Conservation (phyloP, 2,113 vertebrate species). For the Coryphaenoides rupestris region DNA sequence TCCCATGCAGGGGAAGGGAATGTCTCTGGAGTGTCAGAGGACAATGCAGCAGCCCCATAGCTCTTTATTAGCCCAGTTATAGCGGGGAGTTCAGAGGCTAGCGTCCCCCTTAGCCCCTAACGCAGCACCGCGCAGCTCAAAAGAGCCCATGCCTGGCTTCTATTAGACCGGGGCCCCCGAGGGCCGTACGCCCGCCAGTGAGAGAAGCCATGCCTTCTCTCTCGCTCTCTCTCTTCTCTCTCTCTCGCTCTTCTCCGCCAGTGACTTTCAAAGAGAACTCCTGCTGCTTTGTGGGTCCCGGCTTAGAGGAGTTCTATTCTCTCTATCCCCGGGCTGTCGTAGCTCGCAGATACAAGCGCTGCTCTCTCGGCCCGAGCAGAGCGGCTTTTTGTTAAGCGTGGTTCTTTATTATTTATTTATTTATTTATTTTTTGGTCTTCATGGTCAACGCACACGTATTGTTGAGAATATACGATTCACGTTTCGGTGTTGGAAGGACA, state of each 20-base stretch:
- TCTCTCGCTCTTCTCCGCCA: slow-evolving; percentile 18
- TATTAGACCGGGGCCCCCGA: slow-evolving; percentile 40
- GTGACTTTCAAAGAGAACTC: slow-evolving; percentile 63
- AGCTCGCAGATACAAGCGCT: slow-evolving; percentile 33
- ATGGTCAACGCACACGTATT: slow-evolving; percentile 16
- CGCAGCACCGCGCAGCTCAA: slow-evolving; percentile 53
- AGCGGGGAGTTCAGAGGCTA: slow-evolving; percentile 56
- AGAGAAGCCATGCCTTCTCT: slow-evolving; percentile 42
- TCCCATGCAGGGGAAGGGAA: slow-evolving; percentile 31
- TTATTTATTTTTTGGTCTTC: too few species aligned
- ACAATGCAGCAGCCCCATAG: slow-evolving; percentile 42
- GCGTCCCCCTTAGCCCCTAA: slow-evolving; percentile 48
- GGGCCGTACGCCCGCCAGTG: slow-evolving; percentile 41
- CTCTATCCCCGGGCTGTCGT: slow-evolving; percentile 28
- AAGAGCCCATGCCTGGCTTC: slow-evolving; percentile 47
- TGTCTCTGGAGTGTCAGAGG: slow-evolving; percentile 51
- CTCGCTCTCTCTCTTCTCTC: slow-evolving; percentile 23
- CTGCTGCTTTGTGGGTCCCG: slow-evolving; percentile 61
- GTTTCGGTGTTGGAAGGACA: not conserved
- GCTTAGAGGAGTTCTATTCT: slow-evolving; percentile 51
- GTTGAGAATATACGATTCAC: not conserved
- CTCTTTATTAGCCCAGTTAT: slow-evolving; percentile 53
- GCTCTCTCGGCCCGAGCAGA: too few species aligned
- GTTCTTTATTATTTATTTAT: slow-evolving; percentile 27
- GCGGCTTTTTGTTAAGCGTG: too few species aligned